Evolutionary conservation across 35 echinoderm and acorn worm species (phyloP).

Genomic region (Apostichopus californicus): DNA sequence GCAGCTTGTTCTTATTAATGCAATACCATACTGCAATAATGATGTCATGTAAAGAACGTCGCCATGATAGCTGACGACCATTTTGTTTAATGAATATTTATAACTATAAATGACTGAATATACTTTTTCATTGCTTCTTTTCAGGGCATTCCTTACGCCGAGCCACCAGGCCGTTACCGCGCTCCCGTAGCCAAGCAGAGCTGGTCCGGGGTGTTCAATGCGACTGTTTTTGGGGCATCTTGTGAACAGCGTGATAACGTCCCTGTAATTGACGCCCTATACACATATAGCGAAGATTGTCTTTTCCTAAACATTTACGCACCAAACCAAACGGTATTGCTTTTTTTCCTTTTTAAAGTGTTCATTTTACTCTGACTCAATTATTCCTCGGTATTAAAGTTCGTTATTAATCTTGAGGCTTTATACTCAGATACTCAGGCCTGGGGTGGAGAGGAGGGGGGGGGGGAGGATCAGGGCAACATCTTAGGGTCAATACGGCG

Average conservation of each 20-base stretch:
- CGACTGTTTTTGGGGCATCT: neutral
- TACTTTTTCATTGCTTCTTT: neutral
- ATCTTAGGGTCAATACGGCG: too few relatives aligned
- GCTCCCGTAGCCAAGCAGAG: neutral
- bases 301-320: slow-evolving; percentile 3
- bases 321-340: neutral
- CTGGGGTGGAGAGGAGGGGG: too few relatives aligned
- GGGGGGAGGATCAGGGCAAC: too few relatives aligned
- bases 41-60: neutral
- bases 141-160: slow-evolving; percentile 20
- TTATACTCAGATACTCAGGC: too few relatives aligned
- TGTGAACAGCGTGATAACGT: neutral
- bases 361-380: too few relatives aligned
- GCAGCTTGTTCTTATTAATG: neutral
- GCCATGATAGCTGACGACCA: neutral
- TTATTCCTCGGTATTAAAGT: too few relatives aligned
- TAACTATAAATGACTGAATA: neutral
- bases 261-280: neutral
- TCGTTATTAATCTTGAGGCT: too few relatives aligned
- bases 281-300: neutral
- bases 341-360: too few relatives aligned
- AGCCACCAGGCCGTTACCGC: neutral
- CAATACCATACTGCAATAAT: neutral
- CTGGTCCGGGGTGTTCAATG: neutral
- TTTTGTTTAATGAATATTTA: neutral